Evolutionary conservation across 2,113 vertebrate genomes (phyloP), one percentile per base, ranked within the genome.

Genomic region (Hippocampus zosterae): DNA sequence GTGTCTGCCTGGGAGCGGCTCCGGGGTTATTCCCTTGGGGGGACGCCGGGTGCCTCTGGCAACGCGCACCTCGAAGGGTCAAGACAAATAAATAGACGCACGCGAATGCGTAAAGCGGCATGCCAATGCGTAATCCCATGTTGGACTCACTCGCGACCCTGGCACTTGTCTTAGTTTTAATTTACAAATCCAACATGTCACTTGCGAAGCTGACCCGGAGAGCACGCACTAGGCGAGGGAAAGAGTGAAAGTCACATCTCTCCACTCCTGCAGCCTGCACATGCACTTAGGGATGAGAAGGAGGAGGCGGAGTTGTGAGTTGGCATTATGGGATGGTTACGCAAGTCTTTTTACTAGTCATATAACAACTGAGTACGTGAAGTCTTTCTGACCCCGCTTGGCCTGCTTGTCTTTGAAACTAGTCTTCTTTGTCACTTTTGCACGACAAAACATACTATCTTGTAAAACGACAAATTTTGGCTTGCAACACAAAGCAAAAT

Each of bases 1-100:
- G 91, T 48, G 90, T 91, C 76, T 95, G 94, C 70, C 94, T 91
- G 85, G 93, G 94, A 68, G 91, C 92, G 1, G 90, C 90, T 10
- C 88, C 86, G 21, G 44, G 90, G 59, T 5, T 64, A 18, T 71
- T 79, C 25, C 67, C 72, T 41, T 71, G 75, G 8, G 75, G 89
- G 65, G 61, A 64, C 44, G 40, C 90, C 48, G 41, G 88, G 64
- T 84, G 89, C 41, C 83, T 91, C 84, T 93, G 93, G 78, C 91
- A 90, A 12, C 80, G 74, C 18, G 73, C 88, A 65, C 78, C 71
- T 67, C 88, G 92, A 61, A 93, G 73, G 64, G 93, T 68, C 77
- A 92, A 90, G 83, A 91, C 89, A 79, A 95, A 82, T 42, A 91
- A 87, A 72, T 89, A 89, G 70, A 91, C 83, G 66, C 92, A 92